These are phyloP conservation scores for Ectropis grisescens DNA, from an alignment of 1,140 invertebrate genomes.

Conservation along the genomic window DNA sequence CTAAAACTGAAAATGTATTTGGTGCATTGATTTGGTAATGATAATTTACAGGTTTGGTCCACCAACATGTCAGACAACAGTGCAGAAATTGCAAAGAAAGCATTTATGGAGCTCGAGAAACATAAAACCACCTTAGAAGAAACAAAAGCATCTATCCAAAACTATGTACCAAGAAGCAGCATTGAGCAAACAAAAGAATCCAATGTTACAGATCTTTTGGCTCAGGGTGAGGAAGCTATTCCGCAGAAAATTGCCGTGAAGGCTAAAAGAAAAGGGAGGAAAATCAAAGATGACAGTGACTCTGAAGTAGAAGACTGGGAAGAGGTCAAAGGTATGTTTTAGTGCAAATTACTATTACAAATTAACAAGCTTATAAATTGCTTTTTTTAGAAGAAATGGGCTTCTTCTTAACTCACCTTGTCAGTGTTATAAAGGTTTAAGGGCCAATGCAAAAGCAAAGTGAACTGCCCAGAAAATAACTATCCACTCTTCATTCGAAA, in stretches of 20 bases:
- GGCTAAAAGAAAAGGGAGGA: conserved; percentile 19
- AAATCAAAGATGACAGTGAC: conserved; percentile 61
- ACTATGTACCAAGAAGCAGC: conserved; percentile 46
- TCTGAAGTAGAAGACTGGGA: conserved; percentile 74
- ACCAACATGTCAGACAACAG: conserved; percentile 39
- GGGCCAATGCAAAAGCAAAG: too few relatives aligned
- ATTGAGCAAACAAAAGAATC: conserved; percentile 30
- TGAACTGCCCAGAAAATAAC: too few relatives aligned
- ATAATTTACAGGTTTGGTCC: conserved; percentile 54
- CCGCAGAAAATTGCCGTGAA: conserved; percentile 12
- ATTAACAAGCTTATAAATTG: too few relatives aligned
- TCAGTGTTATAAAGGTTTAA: too few relatives aligned
- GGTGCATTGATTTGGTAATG: too few relatives aligned
- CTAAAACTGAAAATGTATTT: too few relatives aligned
- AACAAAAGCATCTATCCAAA: conserved; percentile 65
- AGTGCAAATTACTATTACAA: too few relatives aligned
- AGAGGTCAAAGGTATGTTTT: conserved; percentile 72
- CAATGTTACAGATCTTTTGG: conserved; percentile 67
- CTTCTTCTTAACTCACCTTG: too few relatives aligned
- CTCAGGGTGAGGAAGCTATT: conserved; percentile 64
- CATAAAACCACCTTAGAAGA: conserved; percentile 67
- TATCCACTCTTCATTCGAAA: too few relatives aligned
- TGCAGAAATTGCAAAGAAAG: conserved; percentile 51
- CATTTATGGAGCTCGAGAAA: conserved; percentile 62
- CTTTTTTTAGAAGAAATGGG: too few relatives aligned